Evolutionary conservation across 2,888 invertebrate species (phyloP).

Genomic region (Pristionchus entomophagus): DNA sequence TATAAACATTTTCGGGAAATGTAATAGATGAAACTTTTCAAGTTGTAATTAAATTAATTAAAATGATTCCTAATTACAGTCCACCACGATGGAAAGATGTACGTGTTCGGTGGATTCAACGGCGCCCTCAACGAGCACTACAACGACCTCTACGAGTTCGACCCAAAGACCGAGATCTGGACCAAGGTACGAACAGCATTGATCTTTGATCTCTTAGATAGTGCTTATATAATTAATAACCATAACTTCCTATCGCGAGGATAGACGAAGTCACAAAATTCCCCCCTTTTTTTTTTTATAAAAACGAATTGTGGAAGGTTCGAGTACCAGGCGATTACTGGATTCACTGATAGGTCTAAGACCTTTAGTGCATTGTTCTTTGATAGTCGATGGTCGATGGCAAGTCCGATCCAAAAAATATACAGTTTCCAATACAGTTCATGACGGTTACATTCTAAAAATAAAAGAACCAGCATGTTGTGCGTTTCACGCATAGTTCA

Average conservation of each 20-base stretch:
- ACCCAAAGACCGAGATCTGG: constrained; percentile 76
- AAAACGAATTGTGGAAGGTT: not conserved
- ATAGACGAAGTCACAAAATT: too few species aligned
- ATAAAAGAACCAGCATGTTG: not conserved
- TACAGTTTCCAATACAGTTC: constrained; percentile 33
- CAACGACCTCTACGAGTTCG: constrained; percentile 87
- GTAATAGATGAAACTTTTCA: too few species aligned
- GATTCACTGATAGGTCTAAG: too few species aligned
- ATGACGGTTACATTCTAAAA: not conserved
- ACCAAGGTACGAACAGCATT: constrained; percentile 77
- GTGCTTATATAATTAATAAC: too few species aligned
- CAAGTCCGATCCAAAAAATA: constrained; percentile 51
- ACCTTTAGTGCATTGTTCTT: too few species aligned
- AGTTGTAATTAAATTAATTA: too few species aligned
- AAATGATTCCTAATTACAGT: too few species aligned
- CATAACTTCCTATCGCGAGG: too few species aligned
- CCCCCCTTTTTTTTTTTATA: too few species aligned
- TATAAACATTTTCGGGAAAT: too few species aligned
- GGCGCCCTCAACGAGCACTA: constrained; percentile 86
- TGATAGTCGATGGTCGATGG: not conserved
- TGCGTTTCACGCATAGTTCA: not conserved
- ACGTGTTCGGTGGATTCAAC: constrained; percentile 92
- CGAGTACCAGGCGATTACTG: too few species aligned
- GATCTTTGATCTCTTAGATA: too few species aligned
- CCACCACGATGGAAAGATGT: constrained; percentile 82